Percentiles rank a stretch among this genome's conserved stretches.
These are phyloP conservation scores for Stenotaenia linearis DNA, from an alignment of 2,888 invertebrate species.

Conservation along the genomic window DNA sequence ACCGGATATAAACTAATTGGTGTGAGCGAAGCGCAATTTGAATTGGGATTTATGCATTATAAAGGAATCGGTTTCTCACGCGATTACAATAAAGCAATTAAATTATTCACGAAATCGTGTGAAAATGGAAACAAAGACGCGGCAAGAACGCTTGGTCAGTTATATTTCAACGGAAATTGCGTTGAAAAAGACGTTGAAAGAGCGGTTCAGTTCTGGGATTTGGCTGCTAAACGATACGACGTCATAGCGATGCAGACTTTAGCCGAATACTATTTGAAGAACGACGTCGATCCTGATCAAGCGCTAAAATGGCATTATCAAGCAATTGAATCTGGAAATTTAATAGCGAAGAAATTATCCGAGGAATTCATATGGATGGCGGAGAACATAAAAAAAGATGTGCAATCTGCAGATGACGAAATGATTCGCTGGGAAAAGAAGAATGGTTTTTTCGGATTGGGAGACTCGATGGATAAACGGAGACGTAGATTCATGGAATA, in stretches of 20 bases:
- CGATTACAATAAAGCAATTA: background rate
- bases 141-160: background rate
- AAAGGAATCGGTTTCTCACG: background rate
- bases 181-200: background rate
- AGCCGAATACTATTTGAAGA: background rate
- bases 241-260: background rate
- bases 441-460: too few relatives aligned
- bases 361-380: background rate
- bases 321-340: background rate
- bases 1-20: background rate
- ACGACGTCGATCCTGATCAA: background rate
- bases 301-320: background rate
- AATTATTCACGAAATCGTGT: background rate
- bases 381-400: background rate
- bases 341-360: background rate
- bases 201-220: background rate
- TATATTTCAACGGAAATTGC: background rate
- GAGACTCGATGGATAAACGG: too few relatives aligned
- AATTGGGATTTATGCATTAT: background rate
- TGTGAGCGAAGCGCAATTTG: background rate
- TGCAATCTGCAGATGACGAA: background rate
- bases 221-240: background rate
- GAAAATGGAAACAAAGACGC: background rate
- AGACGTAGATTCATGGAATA: background rate
- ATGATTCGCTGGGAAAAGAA: background rate